Evolutionary conservation across 2,113 vertebrate species (phyloP).

Genomic region (Tor tambroides): DNA sequence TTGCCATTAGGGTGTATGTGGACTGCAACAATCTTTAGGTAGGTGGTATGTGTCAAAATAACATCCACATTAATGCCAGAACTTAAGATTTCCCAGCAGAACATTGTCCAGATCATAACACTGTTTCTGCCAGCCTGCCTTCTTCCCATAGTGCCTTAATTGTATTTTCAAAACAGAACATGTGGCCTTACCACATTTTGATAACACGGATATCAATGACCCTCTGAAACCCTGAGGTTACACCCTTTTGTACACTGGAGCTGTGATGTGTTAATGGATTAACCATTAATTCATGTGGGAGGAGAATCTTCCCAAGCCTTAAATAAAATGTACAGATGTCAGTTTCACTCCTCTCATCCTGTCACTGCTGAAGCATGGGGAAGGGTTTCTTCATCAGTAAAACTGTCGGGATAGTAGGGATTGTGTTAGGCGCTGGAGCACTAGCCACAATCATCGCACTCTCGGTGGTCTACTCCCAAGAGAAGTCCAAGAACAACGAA

Average conservation of each 20-base stretch:
- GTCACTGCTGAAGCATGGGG: slow-evolving; percentile 77
- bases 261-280: slow-evolving; percentile 69
- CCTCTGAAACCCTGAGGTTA: background rate
- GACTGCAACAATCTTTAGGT: too few relatives aligned
- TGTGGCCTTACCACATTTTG: background rate
- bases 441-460: slow-evolving; percentile 87
- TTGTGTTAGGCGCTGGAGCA: slow-evolving; percentile 75
- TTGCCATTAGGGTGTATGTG: too few relatives aligned
- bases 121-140: too few relatives aligned
- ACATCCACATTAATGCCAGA: too few relatives aligned
- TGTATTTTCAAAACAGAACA: too few relatives aligned
- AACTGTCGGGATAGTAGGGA: slow-evolving; percentile 69
- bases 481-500: slow-evolving; percentile 76
- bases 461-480: slow-evolving; percentile 86
- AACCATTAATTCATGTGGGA: slow-evolving; percentile 64
- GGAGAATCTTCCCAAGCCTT: slow-evolving; percentile 53
- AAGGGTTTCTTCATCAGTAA: slow-evolving; percentile 90
- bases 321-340: slow-evolving; percentile 56
- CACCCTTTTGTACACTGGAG: slow-evolving; percentile 13
- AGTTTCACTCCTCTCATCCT: slow-evolving; percentile 12
- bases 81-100: too few relatives aligned
- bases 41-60: too few relatives aligned
- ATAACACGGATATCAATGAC: background rate
- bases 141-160: too few relatives aligned
- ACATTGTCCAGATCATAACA: too few relatives aligned